Evolutionary conservation across 1,140 invertebrate species (phyloP), one percentile per base, ranked within the genome.

Genomic region (Antheraea pernyi): DNA sequence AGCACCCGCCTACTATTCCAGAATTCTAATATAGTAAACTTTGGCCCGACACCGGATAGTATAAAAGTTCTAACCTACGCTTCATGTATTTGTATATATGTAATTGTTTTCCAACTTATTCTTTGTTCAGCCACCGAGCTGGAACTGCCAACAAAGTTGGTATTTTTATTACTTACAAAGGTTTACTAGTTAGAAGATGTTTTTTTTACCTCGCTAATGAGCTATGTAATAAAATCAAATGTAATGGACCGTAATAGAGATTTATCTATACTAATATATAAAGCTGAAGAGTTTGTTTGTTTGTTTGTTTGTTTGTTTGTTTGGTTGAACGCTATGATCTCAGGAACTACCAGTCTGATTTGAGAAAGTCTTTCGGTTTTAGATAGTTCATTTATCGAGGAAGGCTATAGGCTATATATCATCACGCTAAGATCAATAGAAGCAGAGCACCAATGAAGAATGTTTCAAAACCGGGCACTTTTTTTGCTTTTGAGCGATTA

Each of bases 1-100:
- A 72, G 72, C 70, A 68, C 48, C 61, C 39, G 48, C 63, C 61
- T 70, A 22, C 39, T 37, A 61, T 46, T 22, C 11, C 62, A 63
- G 65, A 63, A 71, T 67, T 64, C 65, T 59, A 67, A 71, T 71
- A 71, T 53, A 42, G 46, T 19, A 59, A 48, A 22, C 22, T 67
- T 67, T 58, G 46, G 16, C 11, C 46, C 46, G 16, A 53, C 16
- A 53, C 46, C 46, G 46, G 46, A 53, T 53, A 16, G 46, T 53
- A 53, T 53, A 16, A 53, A 53, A 53, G 46, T 53, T 53, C 46
- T 53, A 53, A 53, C 46, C 5, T 16, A 53, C 46, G 46, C 46
- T 53, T 37, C 13, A 37, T 11, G n/a, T 63, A 37, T 16, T 30
- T 18, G 7, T 63, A 7, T 30, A 60, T 60, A 19, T 16, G 59